Evolutionary conservation across 2,888 invertebrate genomes (phyloP), one percentile per base, ranked within the genome.

Genomic region (Mesoligia furuncula): DNA sequence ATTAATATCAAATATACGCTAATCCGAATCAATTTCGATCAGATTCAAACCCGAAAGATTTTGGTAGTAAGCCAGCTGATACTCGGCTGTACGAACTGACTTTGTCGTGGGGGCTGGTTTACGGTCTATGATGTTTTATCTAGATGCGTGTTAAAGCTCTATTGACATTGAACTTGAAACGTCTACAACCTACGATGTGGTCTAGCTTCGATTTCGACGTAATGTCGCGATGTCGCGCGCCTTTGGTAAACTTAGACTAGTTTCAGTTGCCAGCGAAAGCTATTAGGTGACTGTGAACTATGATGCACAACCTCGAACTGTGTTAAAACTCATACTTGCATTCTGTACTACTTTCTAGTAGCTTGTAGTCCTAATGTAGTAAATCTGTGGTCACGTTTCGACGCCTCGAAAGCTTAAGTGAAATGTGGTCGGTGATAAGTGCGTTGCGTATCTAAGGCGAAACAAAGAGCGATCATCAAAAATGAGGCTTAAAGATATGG

Each of bases 81-180:
- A 27, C n/a, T 15, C 17, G 62, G 31, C 36, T 71, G 42, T 54
- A 66, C 57, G 83, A 72, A 62, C 15, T 86, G 69, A 73, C 79
- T 69, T 83, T 78, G 79, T 61, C 54, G 45, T 59, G 69, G 24
- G 42, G 73, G 39, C 45, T 54, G 48, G 62, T 51, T 31, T 61
- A 61, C n/a, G 17, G 5, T 62, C 1, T 64, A 42, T 62, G 15
- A 27, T 51, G 57, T 64, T 71, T 62, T 64, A 70, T 70, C 6
- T 54, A 39, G 13, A 73, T 75, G 79, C 86, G 75, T 84, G 84
- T 73, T 54, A 48, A 64, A 75, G 42, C 57, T 51, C 72, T 73
- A 73, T 87, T 80, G 81, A 73, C 85, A 72, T 77, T 83, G 88
- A 84, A 80, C 87, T 74, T 80, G 69, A 77, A 86, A 83, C 67